Evolutionary conservation across 2,888 invertebrate genomes (phyloP), one percentile per base, ranked within the genome.

Genomic region (Spisula solida): DNA sequence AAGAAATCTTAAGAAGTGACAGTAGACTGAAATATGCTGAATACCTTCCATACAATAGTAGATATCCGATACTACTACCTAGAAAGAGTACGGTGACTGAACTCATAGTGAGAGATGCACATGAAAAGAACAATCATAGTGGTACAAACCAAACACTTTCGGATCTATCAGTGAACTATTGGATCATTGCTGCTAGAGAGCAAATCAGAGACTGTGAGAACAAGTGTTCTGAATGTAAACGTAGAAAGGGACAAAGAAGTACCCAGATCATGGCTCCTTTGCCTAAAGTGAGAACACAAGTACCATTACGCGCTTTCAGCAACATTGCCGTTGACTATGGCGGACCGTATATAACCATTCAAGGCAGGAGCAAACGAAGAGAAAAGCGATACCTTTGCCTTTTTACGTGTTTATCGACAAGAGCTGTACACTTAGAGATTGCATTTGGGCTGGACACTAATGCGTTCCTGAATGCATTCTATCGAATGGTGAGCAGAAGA

Each of bases 391-490:
- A 91, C 60, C 31, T 92, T 51, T 91, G 90, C 56, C 48, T 93
- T 10, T 93, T 93, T 41, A 93, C 93, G 10, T 93, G 93, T 79
- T n/a, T 92, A 6, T 66, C 83, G 0, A 78, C 88, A 10, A 82
- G 92, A 70, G 91, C 93, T 48, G 86, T 93, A 14, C 92, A 93
- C 82, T 41, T 91, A 25, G 92, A 93, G 87, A 82, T 92, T 31
- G 85, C 90, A 20, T 90, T 47, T 75, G 75, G 88, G 14, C 31
- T 93, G 18, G 90, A 91, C 41, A 93, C 92, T 47, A 81, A 88
- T 82, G 85, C 91, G 0, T 92, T 92, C 47, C 29, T 93, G 0
- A 93, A 92, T 56, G 89, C 91, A 20, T 90, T 93, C 31, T 88
- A 82, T 41, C 14, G 91, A 31, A 87, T 91, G 79, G 85, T 85